Percentiles rank a stretch among this genome's conserved stretches.
phyloP scores from a whole-genome alignment of 92 coral and sea anemone species.

The Zoanthus sansibaricus region DNA sequence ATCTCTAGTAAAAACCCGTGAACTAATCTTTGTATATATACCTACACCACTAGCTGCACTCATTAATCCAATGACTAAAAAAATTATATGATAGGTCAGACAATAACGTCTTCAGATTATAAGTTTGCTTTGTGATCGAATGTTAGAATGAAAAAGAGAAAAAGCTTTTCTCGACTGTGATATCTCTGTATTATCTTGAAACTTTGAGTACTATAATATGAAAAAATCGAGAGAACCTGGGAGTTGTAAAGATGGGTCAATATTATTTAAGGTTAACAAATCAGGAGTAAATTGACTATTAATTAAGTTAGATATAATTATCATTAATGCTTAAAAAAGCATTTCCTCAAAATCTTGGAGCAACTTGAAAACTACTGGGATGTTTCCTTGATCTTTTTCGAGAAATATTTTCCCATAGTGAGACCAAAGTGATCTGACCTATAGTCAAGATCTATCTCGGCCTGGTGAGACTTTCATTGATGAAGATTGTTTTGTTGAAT shows the following conservation, averaged over 20 bases:
- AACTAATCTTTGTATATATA: constrained; percentile 42
- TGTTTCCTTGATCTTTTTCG: background rate
- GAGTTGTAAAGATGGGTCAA: too few species aligned
- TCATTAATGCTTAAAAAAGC: too few species aligned
- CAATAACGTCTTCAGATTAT: background rate
- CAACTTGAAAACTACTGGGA: background rate
- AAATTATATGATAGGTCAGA: background rate
- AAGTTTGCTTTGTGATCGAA: background rate
- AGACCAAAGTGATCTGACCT: background rate
- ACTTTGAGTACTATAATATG: too few species aligned
- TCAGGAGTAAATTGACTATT: background rate
- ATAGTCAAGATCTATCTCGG: background rate
- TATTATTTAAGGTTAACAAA: background rate
- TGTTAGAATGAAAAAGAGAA: background rate
- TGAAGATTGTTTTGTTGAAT: background rate
- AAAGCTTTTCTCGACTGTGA: background rate
- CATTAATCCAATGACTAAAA: background rate
- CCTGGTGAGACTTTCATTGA: background rate
- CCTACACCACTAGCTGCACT: constrained; percentile 61
- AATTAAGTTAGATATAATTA: too few species aligned
- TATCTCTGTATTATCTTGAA: background rate
- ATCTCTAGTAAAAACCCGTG: background rate
- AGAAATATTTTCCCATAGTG: background rate
- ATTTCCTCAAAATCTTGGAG: background rate
- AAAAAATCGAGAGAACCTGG: too few species aligned